Evolutionary conservation across 2,888 invertebrate species (phyloP).

Genomic region (Atherix ibis): DNA sequence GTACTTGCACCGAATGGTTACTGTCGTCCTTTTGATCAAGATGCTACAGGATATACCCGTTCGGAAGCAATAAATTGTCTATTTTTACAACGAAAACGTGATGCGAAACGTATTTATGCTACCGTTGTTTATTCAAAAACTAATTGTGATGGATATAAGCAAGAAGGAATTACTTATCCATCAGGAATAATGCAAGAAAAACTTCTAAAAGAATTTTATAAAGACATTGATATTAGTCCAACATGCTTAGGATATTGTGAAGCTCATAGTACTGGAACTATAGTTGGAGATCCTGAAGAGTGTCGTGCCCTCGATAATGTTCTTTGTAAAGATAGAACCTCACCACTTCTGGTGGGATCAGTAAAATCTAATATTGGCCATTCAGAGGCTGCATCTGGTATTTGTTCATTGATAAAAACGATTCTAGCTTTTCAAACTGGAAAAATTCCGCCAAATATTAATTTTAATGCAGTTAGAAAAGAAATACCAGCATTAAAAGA

Average conservation of each 20-base stretch:
- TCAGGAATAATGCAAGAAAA: constrained; percentile 46
- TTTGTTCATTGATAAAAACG: constrained; percentile 70
- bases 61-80: constrained; percentile 59
- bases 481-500: constrained; percentile 44
- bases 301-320: constrained; percentile 64
- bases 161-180: constrained; percentile 52
- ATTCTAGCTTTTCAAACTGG: constrained; percentile 67
- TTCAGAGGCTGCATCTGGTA: constrained; percentile 70
- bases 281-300: constrained; percentile 86
- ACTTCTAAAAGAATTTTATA: constrained; percentile 46
- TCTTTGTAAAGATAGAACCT: constrained; percentile 56
- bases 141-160: constrained; percentile 64
- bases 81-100: constrained; percentile 53
- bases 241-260: constrained; percentile 60
- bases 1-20: constrained; percentile 70
- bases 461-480: constrained; percentile 48
- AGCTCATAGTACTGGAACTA: constrained; percentile 72
- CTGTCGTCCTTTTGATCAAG: constrained; percentile 81
- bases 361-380: constrained; percentile 92
- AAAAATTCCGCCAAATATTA: constrained; percentile 70
- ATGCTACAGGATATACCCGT: constrained; percentile 68
- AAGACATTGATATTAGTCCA: constrained; percentile 55
- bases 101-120: constrained; percentile 51
- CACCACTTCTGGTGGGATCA: constrained; percentile 70
- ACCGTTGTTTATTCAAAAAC: constrained; percentile 60